Evolutionary conservation across 1,140 invertebrate genomes (phyloP), one percentile per base, ranked within the genome.

Genomic region (Drosophila carrolli): DNA sequence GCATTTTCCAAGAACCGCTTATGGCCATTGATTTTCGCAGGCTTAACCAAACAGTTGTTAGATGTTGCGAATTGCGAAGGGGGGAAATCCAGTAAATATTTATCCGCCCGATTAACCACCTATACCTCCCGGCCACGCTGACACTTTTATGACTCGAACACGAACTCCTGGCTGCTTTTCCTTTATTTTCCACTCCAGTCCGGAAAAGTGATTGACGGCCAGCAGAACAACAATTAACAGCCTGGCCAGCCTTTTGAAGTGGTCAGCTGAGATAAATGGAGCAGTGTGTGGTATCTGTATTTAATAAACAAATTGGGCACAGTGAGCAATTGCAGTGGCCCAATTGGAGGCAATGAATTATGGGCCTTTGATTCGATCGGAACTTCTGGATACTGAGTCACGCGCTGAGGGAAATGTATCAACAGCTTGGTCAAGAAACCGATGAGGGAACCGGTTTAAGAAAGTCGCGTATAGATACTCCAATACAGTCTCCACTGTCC

Each of bases 301-400:
- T 74, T 63, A 79, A 89, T 88, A 88, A 89, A 88, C 84, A 89
- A 88, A 89, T 80, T 82, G 67, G 57, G 71, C 27, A 53, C 66
- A 79, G 27, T 43, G 38, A 27, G 59, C 67, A 88, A 89, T 86
- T 86, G 66, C 51, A 40, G 54, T 76, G 83, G 81, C 78, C 81
- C 77, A 81, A 67, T 86, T 73, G 60, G 29, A 38, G 41, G 50
- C 43, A 61, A 50, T 40, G 55, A 77, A 48, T 71, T 70, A 71
- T 71, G 65, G 43, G 50, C 51, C 51, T 70, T 48, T 71, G 67
- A 71, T 71, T 70, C 65, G 51, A 71, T 71, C 67, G 29, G 51
- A 71, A 48, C 23, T 66, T 38, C 8, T 35, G 6, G 48, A 29
- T 54, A 54, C 62, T 77, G 63, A 56, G 58, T 56, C 56, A 58